A percentile compares a stretch with the other conserved stretches of the same genome.
phyloP scores from a whole-genome alignment of 92 coral and sea anemone genomes.

The Blastomussa wellsi region DNA sequence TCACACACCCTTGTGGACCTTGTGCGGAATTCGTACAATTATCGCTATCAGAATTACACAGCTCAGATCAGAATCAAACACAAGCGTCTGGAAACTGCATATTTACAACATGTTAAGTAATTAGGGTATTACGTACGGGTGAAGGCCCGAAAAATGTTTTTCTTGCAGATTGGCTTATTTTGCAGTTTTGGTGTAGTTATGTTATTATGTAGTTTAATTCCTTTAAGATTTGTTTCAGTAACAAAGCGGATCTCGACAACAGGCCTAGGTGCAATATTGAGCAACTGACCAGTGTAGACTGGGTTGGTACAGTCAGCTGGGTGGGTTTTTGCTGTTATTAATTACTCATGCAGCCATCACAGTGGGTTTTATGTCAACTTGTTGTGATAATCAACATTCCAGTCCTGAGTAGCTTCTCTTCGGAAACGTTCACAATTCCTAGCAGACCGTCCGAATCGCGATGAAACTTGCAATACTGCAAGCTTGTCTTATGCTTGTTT shows the following conservation, averaged over 20 bases:
- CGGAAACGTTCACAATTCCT: background rate
- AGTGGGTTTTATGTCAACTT: constrained; percentile 27
- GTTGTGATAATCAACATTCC: constrained; percentile 47
- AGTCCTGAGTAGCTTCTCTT: background rate
- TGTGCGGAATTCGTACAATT: background rate
- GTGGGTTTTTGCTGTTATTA: background rate
- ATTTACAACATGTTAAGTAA: background rate
- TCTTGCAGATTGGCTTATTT: too few relatives aligned
- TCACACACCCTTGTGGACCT: background rate
- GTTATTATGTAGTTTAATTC: too few relatives aligned
- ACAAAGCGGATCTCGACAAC: too few relatives aligned
- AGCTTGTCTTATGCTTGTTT: background rate
- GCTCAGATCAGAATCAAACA: background rate
- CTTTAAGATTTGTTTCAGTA: too few relatives aligned
- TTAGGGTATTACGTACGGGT: too few relatives aligned
- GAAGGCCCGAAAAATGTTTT: too few relatives aligned
- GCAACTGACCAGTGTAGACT: too few relatives aligned
- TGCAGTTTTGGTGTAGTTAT: too few relatives aligned
- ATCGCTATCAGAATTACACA: background rate
- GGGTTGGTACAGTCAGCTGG: background rate
- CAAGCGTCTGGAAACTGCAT: background rate
- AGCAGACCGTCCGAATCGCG: background rate
- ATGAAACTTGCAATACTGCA: background rate
- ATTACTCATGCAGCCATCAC: constrained; percentile 23
- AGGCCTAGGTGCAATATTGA: too few relatives aligned